phyloP scores from a whole-genome alignment of 92 coral and sea anemone genomes.

The Isaurus tuberculatus region DNA sequence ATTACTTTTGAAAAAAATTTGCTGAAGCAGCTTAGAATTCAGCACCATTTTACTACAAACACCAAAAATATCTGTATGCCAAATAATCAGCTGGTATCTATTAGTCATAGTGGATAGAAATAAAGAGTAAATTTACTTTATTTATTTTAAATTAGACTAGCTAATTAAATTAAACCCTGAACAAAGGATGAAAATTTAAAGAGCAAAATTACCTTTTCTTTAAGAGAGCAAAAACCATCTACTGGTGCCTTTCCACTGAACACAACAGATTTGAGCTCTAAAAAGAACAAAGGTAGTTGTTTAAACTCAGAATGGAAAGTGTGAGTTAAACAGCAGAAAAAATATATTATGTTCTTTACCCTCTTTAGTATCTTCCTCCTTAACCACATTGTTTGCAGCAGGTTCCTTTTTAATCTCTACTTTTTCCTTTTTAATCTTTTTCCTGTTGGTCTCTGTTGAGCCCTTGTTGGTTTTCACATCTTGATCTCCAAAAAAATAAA shows the following conservation, averaged over 20 bases:
- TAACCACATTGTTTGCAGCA: conserved; percentile 8
- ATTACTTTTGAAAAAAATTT: too few species aligned
- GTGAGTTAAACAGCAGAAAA: neutral
- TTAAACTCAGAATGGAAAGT: neutral
- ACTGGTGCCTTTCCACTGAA: conserved; percentile 96
- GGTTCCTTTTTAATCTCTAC: conserved; percentile 39
- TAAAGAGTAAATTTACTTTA: too few species aligned
- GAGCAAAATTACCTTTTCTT: conserved; percentile 76
- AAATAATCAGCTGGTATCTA: too few species aligned
- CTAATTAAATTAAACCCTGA: too few species aligned
- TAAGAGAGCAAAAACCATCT: conserved; percentile 82
- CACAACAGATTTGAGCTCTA: conserved; percentile 83
- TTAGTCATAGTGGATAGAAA: too few species aligned
- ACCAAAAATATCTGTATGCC: too few species aligned
- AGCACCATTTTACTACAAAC: too few species aligned
- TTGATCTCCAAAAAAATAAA: neutral
- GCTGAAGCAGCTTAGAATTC: too few species aligned
- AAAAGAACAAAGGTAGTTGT: conserved; percentile 16
- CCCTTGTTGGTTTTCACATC: neutral
- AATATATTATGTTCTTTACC: conserved; percentile 3
- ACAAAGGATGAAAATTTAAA: too few species aligned
- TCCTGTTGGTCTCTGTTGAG: conserved; percentile 33
- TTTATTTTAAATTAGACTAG: too few species aligned
- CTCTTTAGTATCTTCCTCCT: conserved; percentile 22
- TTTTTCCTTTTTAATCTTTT: conserved; percentile 56